Evolutionary conservation across 2,888 invertebrate genomes (phyloP).

Genomic region (Clivina fossor): DNA sequence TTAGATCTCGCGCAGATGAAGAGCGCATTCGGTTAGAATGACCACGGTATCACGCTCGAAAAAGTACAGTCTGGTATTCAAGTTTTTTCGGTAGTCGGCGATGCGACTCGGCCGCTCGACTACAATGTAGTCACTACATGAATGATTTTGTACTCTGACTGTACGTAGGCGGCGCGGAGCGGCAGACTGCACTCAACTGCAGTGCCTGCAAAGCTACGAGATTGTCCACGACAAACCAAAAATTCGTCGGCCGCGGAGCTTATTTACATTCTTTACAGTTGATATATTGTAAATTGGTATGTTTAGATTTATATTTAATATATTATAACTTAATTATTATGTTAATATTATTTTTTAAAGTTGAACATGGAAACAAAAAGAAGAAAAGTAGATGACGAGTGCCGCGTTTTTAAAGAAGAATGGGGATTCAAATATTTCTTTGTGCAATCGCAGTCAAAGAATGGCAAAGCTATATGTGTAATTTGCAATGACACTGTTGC

Average conservation of each 20-base stretch:
- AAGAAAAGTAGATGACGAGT: conserved; percentile 17
- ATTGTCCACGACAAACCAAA: not conserved
- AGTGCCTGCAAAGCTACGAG: not conserved
- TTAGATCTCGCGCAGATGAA: conserved; percentile 3
- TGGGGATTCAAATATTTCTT: conserved; percentile 15
- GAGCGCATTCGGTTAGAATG: conserved; percentile 5
- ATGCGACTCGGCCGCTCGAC: conserved; percentile 2
- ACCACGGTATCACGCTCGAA: conserved; percentile 3
- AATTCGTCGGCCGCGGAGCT: not conserved
- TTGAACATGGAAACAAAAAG: conserved; percentile 7
- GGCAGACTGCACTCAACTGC: conserved; percentile 5
- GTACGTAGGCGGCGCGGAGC: conserved; percentile 5
- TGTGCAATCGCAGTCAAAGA: conserved; percentile 13
- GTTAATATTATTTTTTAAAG: conserved; percentile 14
- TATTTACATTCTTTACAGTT: conserved; percentile 1
- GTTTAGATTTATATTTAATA: conserved; percentile 11
- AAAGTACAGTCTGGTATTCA: conserved; percentile 5
- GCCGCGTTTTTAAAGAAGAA: conserved; percentile 16
- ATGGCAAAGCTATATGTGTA: conserved; percentile 13
- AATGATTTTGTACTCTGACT: conserved; percentile 4
- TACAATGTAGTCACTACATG: too few species aligned
- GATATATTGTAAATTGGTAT: conserved; percentile 5
- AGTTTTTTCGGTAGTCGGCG: not conserved
- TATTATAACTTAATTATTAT: conserved; percentile 10
- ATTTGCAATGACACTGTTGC: conserved; percentile 12